A percentile compares a stretch with the other conserved stretches of the same genome.
phyloP scores from a whole-genome alignment of 2,888 invertebrate genomes.

The Heliconius aoede region DNA sequence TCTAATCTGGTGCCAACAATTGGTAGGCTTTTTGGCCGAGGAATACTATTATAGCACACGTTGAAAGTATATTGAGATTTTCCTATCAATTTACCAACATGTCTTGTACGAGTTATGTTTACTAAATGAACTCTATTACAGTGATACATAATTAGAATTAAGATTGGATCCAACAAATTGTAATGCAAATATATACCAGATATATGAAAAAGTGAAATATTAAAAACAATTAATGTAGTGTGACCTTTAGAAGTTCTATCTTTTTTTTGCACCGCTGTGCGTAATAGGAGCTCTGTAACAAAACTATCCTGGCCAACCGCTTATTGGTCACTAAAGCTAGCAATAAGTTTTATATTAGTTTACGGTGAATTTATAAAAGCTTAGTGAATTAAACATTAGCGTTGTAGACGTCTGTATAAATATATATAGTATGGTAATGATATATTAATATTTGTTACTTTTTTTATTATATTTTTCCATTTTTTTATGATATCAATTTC shows the following conservation, averaged over 20 bases:
- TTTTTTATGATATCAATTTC: neutral
- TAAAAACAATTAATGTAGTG: neutral
- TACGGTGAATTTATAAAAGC: conserved; percentile 14
- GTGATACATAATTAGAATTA: conserved; percentile 2
- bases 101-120: conserved; percentile 6
- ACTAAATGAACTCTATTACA: neutral
- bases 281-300: conserved; percentile 30
- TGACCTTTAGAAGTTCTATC: neutral
- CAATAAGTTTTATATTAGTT: conserved; percentile 36
- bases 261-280: neutral
- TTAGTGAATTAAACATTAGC: conserved; percentile 57
- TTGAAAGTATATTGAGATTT: conserved; percentile 34
- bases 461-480: conserved; percentile 9
- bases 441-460: conserved; percentile 20
- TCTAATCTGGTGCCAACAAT: conserved; percentile 82
- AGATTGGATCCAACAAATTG: neutral
- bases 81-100: conserved; percentile 28
- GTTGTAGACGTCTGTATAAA: conserved; percentile 33
- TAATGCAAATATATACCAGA: neutral
- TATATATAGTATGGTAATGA: conserved; percentile 37
- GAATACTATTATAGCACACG: conserved; percentile 69
- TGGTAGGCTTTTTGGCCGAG: conserved; percentile 78
- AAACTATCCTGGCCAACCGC: conserved; percentile 39
- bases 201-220: neutral
- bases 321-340: conserved; percentile 53